A percentile compares a stretch with the other conserved stretches of the same genome.
These are phyloP conservation scores for Drosophila phalerata DNA, from an alignment of 2,888 invertebrate genomes.

Conservation along the genomic window DNA sequence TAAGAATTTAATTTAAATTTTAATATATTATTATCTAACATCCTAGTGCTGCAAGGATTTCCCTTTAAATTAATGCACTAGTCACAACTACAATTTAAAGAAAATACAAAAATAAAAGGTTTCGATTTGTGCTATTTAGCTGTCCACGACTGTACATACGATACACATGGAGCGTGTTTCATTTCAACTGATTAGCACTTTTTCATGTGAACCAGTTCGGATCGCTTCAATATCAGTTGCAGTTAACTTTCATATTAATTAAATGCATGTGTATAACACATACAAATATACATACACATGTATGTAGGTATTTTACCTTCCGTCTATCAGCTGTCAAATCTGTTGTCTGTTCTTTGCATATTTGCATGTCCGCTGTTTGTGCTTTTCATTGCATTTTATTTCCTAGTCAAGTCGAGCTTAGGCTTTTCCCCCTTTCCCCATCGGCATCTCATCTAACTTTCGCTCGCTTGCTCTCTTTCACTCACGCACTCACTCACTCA, in stretches of 20 bases:
- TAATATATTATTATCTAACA: no score
- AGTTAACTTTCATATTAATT: background rate
- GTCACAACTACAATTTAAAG: no score
- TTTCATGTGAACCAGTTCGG: slow-evolving; percentile 29
- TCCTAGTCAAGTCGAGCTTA: slow-evolving; percentile 58
- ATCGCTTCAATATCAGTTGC: slow-evolving; percentile 7
- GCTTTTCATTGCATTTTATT: slow-evolving; percentile 76
- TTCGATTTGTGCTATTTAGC: no score
- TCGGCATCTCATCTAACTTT: slow-evolving; percentile 20
- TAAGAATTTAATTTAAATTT: no score
- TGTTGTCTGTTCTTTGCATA: slow-evolving; percentile 55
- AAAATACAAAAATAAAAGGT: no score
- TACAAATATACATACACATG: background rate
- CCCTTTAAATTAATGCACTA: no score
- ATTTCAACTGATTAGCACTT: slow-evolving; percentile 22
- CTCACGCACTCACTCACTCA: slow-evolving; percentile 11
- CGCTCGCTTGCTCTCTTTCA: slow-evolving; percentile 16
- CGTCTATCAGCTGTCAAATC: slow-evolving; percentile 63
- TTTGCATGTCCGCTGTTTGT: slow-evolving; percentile 77
- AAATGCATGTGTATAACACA: background rate
- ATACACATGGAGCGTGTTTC: slow-evolving; percentile 9
- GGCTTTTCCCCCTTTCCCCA: slow-evolving; percentile 2
- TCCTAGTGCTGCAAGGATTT: no score
- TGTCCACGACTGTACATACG: background rate
- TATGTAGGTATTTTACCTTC: slow-evolving; percentile 23